Evolutionary conservation across 1,140 invertebrate genomes (phyloP).

Genomic region (Scaptomyza hsui): DNA sequence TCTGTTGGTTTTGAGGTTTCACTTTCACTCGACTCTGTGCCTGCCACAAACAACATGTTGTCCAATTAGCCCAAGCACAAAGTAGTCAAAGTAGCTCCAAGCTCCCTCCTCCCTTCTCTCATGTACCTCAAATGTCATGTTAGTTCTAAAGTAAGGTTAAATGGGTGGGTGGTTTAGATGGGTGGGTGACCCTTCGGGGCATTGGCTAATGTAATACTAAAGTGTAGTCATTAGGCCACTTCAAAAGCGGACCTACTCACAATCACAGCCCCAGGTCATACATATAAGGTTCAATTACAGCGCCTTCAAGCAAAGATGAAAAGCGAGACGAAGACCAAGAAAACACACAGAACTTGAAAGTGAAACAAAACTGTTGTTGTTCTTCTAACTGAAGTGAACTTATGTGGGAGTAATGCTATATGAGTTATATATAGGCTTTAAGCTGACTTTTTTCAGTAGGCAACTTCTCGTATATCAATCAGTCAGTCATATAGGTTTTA

Average conservation of each 20-base stretch:
- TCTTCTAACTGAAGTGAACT: too few species aligned
- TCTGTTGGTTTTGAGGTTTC: slow-evolving; percentile 15
- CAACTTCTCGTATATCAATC: too few species aligned
- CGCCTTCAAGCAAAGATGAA: slow-evolving; percentile 2
- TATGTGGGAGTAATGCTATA: neutral
- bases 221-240: slow-evolving; percentile 44
- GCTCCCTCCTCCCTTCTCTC: neutral
- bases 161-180: too few species aligned
- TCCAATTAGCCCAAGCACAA: slow-evolving; percentile 51
- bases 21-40: slow-evolving; percentile 20
- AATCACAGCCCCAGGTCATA: slow-evolving; percentile 12
- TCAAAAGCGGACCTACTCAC: slow-evolving; percentile 36
- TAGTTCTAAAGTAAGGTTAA: slow-evolving; percentile 9
- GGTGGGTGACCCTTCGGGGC: neutral
- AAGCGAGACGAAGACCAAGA: neutral
- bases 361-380: neutral
- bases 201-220: slow-evolving; percentile 29
- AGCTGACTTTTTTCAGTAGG: too few species aligned
- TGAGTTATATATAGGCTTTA: neutral
- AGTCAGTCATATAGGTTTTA: too few species aligned
- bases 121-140: slow-evolving; percentile 59
- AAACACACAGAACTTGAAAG: neutral
- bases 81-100: neutral
- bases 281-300: slow-evolving; percentile 26
- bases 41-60: slow-evolving; percentile 34